phyloP scores from a whole-genome alignment of 1,140 invertebrate genomes.

The Ceratoteleas bidentatus region DNA sequence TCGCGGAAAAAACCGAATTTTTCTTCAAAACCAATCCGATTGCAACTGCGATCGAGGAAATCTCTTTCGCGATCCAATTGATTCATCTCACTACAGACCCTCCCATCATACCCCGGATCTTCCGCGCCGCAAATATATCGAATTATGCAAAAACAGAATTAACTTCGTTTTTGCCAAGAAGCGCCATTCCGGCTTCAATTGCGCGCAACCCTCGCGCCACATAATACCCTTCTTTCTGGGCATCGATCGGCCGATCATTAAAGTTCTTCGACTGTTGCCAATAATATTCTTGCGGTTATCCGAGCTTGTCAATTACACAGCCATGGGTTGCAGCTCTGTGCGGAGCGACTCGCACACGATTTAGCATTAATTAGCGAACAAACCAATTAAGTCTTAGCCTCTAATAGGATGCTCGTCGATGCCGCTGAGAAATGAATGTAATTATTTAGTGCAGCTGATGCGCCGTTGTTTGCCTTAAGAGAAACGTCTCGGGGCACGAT shows the following conservation, averaged over 20 bases:
- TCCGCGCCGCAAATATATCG: too few species aligned
- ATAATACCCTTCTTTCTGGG: background rate
- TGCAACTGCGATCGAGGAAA: too few species aligned
- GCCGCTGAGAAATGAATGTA: constrained; percentile 53
- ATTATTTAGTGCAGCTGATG: constrained; percentile 53
- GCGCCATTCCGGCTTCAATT: too few species aligned
- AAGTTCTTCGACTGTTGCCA: constrained; percentile 4
- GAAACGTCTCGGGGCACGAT: constrained; percentile 1
- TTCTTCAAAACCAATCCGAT: too few species aligned
- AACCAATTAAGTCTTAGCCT: constrained; percentile 67
- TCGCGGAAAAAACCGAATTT: too few species aligned
- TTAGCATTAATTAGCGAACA: constrained; percentile 70
- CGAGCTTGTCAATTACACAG: constrained; percentile 30
- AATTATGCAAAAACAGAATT: too few species aligned
- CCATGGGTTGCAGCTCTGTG: constrained; percentile 28
- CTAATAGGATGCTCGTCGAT: constrained; percentile 60
- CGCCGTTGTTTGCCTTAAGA: constrained; percentile 26
- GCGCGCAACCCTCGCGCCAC: too few species aligned
- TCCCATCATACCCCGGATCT: too few species aligned
- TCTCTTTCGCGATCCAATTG: too few species aligned
- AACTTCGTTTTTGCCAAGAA: too few species aligned
- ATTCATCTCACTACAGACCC: too few species aligned
- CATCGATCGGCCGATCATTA: background rate
- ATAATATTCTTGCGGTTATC: constrained; percentile 22
- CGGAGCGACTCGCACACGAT: constrained; percentile 62